phyloP scores from a whole-genome alignment of 2,888 invertebrate genomes.

The Phaonia tiefii region DNA sequence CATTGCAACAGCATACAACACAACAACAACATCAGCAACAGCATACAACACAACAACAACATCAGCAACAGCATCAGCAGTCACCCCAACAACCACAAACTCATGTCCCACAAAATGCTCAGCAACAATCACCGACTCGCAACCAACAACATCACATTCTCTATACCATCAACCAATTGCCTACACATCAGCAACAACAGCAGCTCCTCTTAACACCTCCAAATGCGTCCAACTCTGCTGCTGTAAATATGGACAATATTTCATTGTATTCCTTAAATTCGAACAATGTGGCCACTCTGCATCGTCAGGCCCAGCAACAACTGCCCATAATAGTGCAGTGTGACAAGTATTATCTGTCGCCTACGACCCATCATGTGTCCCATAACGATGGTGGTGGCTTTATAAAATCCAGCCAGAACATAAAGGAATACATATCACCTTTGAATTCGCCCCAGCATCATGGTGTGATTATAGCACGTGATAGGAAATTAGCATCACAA shows the following conservation, averaged over 20 bases:
- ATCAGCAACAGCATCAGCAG: constrained; percentile 31
- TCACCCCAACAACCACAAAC: not conserved
- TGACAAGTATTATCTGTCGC: constrained; percentile 79
- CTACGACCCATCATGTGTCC: constrained; percentile 75
- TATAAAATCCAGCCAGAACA: constrained; percentile 79
- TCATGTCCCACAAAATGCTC: constrained; percentile 8
- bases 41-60: constrained; percentile 10
- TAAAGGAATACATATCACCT: constrained; percentile 78
- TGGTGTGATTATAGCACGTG: not conserved
- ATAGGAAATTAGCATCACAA: constrained; percentile 59
- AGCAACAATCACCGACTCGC: constrained; percentile 24
- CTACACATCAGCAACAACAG: constrained; percentile 35
- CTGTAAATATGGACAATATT: constrained; percentile 70
- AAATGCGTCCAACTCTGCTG: constrained; percentile 32
- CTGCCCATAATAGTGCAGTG: constrained; percentile 77
- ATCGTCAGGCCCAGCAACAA: constrained; percentile 75
- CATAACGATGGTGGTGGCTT: constrained; percentile 78
- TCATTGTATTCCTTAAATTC: constrained; percentile 77
- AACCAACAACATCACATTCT: constrained; percentile 19
- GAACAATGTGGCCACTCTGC: constrained; percentile 76
- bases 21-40: constrained; percentile 54
- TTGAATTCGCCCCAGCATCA: constrained; percentile 72
- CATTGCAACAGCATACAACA: constrained; percentile 3
- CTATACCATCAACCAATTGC: not conserved
- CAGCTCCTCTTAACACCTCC: constrained; percentile 55